phyloP scores from a whole-genome alignment of 2,888 invertebrate species.

The Stenodera caucasica region DNA sequence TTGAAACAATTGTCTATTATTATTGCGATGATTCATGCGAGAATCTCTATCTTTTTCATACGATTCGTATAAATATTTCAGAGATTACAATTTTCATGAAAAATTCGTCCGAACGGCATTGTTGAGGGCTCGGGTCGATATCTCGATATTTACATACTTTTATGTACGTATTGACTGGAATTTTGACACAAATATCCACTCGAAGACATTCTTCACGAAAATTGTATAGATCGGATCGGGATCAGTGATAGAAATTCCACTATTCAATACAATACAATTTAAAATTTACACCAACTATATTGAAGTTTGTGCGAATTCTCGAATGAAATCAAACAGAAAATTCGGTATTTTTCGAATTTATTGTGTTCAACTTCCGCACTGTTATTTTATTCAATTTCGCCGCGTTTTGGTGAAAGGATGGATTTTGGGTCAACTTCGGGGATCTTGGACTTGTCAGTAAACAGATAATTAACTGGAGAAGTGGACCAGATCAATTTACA shows the following conservation, averaged over 20 bases:
- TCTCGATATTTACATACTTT: neutral
- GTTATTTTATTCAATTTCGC: neutral
- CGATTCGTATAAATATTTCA: too few relatives aligned
- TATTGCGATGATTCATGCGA: too few relatives aligned
- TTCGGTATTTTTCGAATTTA: too few relatives aligned
- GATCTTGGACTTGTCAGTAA: neutral
- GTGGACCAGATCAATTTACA: conserved; percentile 2
- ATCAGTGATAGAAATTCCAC: conserved; percentile 20
- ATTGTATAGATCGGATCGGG: conserved; percentile 12
- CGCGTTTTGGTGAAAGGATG: neutral
- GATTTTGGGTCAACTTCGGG: too few relatives aligned
- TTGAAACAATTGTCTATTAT: too few relatives aligned
- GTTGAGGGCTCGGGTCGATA: neutral
- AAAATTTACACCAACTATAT: too few relatives aligned
- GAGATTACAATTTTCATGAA: too few relatives aligned
- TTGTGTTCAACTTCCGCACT: neutral
- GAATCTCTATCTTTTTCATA: too few relatives aligned
- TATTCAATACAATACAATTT: too few relatives aligned
- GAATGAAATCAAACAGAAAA: too few relatives aligned
- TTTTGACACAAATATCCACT: conserved; percentile 13
- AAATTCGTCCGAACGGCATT: conserved; percentile 11
- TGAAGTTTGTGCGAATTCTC: too few relatives aligned
- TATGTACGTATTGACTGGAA: conserved; percentile 9
- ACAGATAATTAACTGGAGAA: neutral
- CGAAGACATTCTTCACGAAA: conserved; percentile 8